Conservation (phyloP, 2,113 vertebrate species). For the Sapayoa aenigma region DNA sequence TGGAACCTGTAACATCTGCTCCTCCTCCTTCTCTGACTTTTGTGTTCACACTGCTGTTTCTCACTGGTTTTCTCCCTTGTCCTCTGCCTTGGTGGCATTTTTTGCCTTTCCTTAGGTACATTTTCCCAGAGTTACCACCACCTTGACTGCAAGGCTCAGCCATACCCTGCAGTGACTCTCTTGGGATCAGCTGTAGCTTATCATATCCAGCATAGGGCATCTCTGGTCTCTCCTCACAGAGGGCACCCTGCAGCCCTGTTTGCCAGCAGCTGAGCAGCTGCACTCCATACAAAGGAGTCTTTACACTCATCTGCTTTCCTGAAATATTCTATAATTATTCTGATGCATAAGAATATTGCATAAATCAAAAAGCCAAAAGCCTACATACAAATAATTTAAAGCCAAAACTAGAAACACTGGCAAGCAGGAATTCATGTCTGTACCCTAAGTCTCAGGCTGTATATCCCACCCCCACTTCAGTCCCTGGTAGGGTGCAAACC, state of each 20-base stretch:
- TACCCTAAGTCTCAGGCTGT: not conserved
- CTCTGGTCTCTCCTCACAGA: fast-evolving
- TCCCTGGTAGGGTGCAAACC: not conserved
- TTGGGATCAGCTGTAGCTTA: not conserved
- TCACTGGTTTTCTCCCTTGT: not conserved
- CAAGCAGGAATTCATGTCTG: not conserved
- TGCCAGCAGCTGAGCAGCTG: not conserved
- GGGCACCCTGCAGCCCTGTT: not conserved
- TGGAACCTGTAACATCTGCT: not conserved
- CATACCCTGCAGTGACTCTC: fast-evolving
- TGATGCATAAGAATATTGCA: not conserved
- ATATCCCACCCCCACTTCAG: not conserved
- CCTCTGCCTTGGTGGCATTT: not conserved
- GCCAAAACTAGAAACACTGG: not conserved
- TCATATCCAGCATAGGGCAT: not conserved
- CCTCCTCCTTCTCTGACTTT: not conserved
- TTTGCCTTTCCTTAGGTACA: not conserved
- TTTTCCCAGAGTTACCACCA: not conserved
- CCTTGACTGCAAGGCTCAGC: not conserved
- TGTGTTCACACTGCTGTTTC: not conserved
- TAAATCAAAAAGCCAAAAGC: not conserved
- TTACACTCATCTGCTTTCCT: not conserved
- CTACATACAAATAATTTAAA: not conserved
- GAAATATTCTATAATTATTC: not conserved
- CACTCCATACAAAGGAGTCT: fast-evolving